Percentiles rank a stretch among this genome's conserved stretches.
Conservation (phyloP, 2,113 vertebrate genomes). For the Tursiops truncatus region DNA sequence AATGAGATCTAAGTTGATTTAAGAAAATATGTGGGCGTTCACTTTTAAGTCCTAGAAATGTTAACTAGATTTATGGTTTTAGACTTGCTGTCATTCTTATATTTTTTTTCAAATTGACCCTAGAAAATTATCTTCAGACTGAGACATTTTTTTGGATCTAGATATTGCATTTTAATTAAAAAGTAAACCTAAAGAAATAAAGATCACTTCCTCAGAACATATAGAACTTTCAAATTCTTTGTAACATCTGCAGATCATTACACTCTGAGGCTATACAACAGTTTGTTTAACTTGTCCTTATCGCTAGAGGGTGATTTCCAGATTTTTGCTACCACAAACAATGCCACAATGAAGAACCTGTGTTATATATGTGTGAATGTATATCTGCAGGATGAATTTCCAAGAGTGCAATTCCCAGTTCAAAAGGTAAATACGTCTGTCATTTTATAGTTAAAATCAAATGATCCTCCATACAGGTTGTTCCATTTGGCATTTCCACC, state of each 20-base stretch:
- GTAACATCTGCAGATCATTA: not conserved
- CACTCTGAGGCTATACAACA: not conserved
- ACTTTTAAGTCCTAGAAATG: not conserved
- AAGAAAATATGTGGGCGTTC: not conserved
- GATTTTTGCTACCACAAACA: not conserved
- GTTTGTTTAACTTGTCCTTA: not conserved
- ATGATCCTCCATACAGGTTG: not conserved
- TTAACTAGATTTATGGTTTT: not conserved
- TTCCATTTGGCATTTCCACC: not conserved
- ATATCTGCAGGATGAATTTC: not conserved
- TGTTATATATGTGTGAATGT: not conserved
- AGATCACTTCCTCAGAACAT: not conserved
- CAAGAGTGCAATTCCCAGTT: not conserved
- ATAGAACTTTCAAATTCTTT: not conserved
- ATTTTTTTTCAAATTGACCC: not conserved
- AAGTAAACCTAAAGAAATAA: not conserved
- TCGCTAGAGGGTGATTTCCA: not conserved
- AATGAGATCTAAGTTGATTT: not conserved
- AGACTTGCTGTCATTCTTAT: not conserved
- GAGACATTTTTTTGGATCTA: not conserved
- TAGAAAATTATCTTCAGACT: not conserved
- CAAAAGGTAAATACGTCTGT: not conserved
- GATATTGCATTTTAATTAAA: slow-evolving; percentile 41
- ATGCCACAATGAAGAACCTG: not conserved
- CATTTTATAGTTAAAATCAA: not conserved